These are phyloP conservation scores for Seriola quinqueradiata DNA, from an alignment of 2,113 vertebrate genomes.

Conservation along the genomic window DNA sequence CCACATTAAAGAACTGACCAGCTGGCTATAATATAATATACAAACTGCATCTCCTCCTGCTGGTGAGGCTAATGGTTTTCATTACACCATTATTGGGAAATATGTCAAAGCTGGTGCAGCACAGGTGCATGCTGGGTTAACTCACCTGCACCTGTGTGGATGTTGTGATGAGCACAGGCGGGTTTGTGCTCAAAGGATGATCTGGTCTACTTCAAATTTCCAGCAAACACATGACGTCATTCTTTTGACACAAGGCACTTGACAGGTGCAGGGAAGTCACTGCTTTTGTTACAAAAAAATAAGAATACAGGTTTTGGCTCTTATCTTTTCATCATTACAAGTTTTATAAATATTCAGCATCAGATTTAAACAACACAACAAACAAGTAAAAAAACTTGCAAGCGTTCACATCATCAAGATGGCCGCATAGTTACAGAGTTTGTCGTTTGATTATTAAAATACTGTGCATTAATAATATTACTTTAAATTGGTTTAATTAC, in stretches of 20 bases:
- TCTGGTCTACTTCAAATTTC: slow-evolving; percentile 22
- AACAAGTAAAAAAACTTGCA: too few species aligned
- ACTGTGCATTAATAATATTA: background rate
- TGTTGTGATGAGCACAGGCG: background rate
- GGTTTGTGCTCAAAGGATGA: slow-evolving; percentile 16
- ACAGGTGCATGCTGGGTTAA: slow-evolving; percentile 30
- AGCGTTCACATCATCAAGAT: background rate
- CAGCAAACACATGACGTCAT: slow-evolving; percentile 34
- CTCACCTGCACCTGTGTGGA: background rate
- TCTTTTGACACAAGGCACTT: slow-evolving; percentile 59
- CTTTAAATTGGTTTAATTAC: background rate
- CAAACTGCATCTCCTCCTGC: slow-evolving; percentile 4
- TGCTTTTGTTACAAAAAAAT: background rate
- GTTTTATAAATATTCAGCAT: slow-evolving; percentile 30
- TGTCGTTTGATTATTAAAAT: background rate
- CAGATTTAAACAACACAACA: slow-evolving; percentile 1
- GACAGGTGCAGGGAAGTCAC: background rate
- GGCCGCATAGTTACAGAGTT: too few species aligned
- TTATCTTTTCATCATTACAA: slow-evolving; percentile 15
- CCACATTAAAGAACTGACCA: background rate
- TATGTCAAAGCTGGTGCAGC: background rate
- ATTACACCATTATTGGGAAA: background rate
- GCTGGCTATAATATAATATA: background rate
- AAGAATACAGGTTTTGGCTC: background rate
- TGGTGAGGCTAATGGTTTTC: slow-evolving; percentile 8